A percentile compares a stretch with the other conserved stretches of the same genome.
Evolutionary conservation across 2,888 invertebrate species (phyloP).

Genomic region (Pyrrhosoma nymphula): DNA sequence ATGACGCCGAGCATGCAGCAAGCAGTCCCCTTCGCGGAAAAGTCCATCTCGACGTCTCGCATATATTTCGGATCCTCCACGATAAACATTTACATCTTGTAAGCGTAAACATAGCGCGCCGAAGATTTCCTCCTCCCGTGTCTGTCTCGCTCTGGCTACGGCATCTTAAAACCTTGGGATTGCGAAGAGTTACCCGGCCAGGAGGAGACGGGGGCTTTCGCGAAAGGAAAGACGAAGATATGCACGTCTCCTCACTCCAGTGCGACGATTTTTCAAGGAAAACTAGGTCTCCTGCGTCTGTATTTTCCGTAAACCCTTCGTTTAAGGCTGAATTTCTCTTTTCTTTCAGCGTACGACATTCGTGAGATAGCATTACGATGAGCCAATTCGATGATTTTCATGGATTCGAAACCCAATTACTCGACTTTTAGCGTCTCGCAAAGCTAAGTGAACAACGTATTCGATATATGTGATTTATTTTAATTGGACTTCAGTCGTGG

Average conservation of each 20-base stretch:
- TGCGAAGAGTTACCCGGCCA: not conserved
- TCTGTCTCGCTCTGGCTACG: not conserved
- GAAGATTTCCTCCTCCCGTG: not conserved
- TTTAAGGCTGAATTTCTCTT: no score
- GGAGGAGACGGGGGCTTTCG: not conserved
- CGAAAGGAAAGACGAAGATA: not conserved
- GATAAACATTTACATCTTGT: slow-evolving; percentile 6
- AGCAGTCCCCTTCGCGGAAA: not conserved
- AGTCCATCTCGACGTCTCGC: not conserved
- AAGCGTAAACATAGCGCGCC: not conserved
- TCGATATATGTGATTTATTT: no score
- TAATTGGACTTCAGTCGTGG: no score
- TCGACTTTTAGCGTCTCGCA: no score
- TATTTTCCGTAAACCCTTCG: not conserved
- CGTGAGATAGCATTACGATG: no score
- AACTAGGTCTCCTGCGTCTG: not conserved
- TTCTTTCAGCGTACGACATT: no score
- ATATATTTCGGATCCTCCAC: slow-evolving; percentile 20
- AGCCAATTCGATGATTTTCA: no score
- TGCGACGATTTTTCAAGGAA: not conserved
- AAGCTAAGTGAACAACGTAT: no score
- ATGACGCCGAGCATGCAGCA: not conserved
- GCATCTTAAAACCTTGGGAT: not conserved
- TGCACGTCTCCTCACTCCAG: not conserved
- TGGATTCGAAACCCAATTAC: no score